These are phyloP conservation scores for Eriocheir sinensis DNA, from an alignment of 1,140 invertebrate genomes.

Conservation along the genomic window DNA sequence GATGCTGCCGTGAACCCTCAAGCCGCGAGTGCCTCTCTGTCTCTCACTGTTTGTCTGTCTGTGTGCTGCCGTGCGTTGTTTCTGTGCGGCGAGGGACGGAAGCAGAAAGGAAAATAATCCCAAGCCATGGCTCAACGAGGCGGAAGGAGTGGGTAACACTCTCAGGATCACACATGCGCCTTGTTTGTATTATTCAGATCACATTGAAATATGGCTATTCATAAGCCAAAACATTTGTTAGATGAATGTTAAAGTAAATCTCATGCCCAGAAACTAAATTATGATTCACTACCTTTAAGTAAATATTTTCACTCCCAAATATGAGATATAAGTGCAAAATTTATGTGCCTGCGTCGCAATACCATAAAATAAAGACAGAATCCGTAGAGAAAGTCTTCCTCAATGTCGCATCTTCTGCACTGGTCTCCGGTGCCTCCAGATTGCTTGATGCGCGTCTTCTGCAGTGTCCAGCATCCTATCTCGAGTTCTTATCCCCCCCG, in stretches of 20 bases:
- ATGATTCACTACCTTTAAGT: too few relatives aligned
- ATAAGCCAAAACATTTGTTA: background rate
- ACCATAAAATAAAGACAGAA: background rate
- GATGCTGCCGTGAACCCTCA: background rate
- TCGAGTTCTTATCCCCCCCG: constrained; percentile 58
- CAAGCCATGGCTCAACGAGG: too few relatives aligned
- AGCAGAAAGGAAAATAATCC: too few relatives aligned
- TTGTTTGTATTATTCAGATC: background rate
- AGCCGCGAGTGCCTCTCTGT: background rate
- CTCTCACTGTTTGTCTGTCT: background rate
- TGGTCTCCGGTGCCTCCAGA: background rate
- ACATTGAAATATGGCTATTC: background rate
- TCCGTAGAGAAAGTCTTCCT: background rate
- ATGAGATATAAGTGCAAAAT: background rate
- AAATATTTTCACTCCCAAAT: too few relatives aligned
- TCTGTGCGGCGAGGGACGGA: background rate
- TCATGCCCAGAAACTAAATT: too few relatives aligned
- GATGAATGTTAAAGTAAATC: background rate
- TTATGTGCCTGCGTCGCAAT: background rate
- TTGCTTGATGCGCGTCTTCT: constrained; percentile 66
- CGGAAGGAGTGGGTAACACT: background rate
- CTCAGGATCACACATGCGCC: background rate
- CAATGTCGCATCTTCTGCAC: background rate
- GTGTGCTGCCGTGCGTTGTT: background rate
- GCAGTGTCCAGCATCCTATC: constrained; percentile 57